Evolutionary conservation across 2,113 vertebrate species (phyloP).

Genomic region (Phrynocephalus versicolor): DNA sequence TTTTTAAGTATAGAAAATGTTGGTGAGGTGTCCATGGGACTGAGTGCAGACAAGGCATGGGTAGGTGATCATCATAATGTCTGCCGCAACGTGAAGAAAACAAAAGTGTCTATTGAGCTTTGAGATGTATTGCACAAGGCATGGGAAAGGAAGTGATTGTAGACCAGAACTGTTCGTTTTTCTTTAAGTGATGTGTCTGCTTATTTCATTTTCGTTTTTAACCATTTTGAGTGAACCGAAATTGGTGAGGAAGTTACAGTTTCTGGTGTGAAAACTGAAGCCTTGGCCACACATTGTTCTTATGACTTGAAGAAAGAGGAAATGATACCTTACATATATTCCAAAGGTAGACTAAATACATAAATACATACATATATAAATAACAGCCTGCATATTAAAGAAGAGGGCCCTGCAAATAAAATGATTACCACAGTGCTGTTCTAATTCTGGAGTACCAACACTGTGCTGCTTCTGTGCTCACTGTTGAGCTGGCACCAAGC

Average conservation of each 20-base stretch:
- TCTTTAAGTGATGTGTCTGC: not conserved
- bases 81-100: not conserved
- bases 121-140: not conserved
- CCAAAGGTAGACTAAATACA: not conserved
- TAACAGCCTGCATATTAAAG: not conserved
- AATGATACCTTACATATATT: not conserved
- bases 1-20: no score
- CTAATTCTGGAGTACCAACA: not conserved
- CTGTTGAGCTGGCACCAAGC: no score
- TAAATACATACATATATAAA: not conserved
- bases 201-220: not conserved
- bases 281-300: not conserved
- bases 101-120: not conserved
- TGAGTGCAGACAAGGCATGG: no score
- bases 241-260: not conserved
- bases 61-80: not conserved
- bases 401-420: not conserved
- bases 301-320: not conserved
- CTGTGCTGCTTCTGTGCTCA: not conserved
- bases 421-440: not conserved
- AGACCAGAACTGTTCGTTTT: not conserved
- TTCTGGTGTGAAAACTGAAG: not conserved
- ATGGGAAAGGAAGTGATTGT: not conserved
- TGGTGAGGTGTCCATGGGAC: no score
- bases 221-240: not conserved